These are phyloP conservation scores for Drosophila ficusphila DNA, from an alignment of 1,140 invertebrate species.

Conservation along the genomic window DNA sequence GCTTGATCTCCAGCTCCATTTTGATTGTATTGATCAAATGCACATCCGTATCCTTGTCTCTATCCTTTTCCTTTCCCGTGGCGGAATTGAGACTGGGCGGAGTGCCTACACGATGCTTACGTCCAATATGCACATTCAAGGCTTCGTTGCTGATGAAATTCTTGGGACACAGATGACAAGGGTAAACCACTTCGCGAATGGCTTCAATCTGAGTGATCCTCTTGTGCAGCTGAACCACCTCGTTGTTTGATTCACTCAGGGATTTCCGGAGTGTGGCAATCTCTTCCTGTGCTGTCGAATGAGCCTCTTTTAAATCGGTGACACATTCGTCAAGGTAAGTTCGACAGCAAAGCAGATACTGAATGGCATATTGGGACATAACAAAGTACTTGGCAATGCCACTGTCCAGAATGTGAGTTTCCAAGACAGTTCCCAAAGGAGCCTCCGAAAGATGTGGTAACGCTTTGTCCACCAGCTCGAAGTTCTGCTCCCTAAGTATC, in stretches of 20 bases:
- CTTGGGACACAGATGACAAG: constrained; percentile 80
- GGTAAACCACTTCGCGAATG: constrained; percentile 75
- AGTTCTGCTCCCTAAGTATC: constrained; percentile 70
- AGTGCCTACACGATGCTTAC: constrained; percentile 59
- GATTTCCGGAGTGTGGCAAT: constrained; percentile 58
- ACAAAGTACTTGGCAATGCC: constrained; percentile 80
- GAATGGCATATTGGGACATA: constrained; percentile 78
- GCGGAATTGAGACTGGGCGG: constrained; percentile 11
- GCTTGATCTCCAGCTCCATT: constrained; percentile 82
- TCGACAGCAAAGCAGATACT: constrained; percentile 79
- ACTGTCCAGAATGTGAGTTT: constrained; percentile 75
- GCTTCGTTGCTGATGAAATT: constrained; percentile 82
- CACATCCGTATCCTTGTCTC: constrained; percentile 67
- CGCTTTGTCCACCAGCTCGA: constrained; percentile 72
- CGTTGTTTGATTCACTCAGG: constrained; percentile 61
- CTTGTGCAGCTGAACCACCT: constrained; percentile 75
- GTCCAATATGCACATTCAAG: constrained; percentile 71
- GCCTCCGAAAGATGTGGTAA: constrained; percentile 73
- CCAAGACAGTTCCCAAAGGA: constrained; percentile 65
- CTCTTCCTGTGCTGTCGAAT: constrained; percentile 60
- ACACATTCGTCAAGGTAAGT: constrained; percentile 76
- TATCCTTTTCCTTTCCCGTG: constrained; percentile 26
- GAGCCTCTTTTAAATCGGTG: constrained; percentile 53
- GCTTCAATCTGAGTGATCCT: constrained; percentile 73
- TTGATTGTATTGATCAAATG: constrained; percentile 82